Conservation (phyloP, 2,888 invertebrate genomes). For the Sminthurides aquaticus region DNA sequence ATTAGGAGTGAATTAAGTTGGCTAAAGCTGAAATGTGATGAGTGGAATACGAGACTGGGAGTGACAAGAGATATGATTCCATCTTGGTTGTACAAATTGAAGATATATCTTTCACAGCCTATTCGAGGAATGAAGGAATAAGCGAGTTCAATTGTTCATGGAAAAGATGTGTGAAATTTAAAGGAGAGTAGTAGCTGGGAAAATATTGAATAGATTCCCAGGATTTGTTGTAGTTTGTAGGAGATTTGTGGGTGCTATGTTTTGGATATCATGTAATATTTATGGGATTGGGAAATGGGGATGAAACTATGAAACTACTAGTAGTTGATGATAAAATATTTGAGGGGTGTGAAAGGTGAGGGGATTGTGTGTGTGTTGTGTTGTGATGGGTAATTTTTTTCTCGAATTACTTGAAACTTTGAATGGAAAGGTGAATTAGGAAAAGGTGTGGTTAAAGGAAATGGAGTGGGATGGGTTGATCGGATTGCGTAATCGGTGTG, state of each 20-base stretch:
- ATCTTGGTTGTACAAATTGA: too few relatives aligned
- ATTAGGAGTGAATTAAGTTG: too few relatives aligned
- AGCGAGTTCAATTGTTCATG: too few relatives aligned
- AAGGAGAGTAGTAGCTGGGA: too few relatives aligned
- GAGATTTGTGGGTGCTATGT: neutral
- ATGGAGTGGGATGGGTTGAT: conserved; percentile 21
- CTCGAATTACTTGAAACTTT: neutral
- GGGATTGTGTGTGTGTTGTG: neutral
- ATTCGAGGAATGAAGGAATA: too few relatives aligned
- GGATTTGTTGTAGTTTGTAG: neutral
- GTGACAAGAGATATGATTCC: too few relatives aligned
- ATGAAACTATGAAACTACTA: too few relatives aligned
- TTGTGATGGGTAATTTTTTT: neutral
- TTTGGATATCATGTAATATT: neutral
- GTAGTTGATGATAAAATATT: neutral
- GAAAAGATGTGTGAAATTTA: too few relatives aligned
- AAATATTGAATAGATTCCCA: neutral
- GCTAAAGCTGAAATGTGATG: too few relatives aligned
- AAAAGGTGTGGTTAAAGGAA: conserved; percentile 1
- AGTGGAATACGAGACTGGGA: too few relatives aligned
- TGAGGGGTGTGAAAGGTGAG: neutral
- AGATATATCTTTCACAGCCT: too few relatives aligned
- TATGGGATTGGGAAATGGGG: neutral
- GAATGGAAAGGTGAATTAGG: neutral
- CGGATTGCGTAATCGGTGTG: conserved; percentile 20